Percentiles rank a stretch among this genome's conserved stretches.
Evolutionary conservation across 2,797 vertebrate species (phyloP).

Genomic region (Gallirallus australis): DNA sequence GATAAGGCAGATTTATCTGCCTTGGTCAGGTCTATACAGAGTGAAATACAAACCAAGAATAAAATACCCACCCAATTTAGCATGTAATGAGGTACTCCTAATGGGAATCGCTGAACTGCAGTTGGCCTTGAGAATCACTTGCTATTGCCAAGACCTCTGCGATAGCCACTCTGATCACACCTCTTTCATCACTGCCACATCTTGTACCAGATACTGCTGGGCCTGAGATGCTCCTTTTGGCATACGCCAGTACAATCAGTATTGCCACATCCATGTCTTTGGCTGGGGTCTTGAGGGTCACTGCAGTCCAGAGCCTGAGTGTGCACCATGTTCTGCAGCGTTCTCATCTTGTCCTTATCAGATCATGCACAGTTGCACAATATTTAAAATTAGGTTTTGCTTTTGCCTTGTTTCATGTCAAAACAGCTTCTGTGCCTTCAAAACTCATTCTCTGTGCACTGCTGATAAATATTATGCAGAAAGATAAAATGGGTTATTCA

Average conservation of each 20-base stretch:
- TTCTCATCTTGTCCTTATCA: background rate
- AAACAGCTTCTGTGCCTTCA: background rate
- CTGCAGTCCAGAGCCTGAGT: background rate
- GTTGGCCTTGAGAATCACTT: conserved; percentile 34
- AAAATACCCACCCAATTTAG: background rate
- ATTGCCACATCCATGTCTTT: background rate
- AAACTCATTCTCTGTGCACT: background rate
- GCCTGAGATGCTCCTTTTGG: background rate
- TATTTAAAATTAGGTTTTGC: background rate
- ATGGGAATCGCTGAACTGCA: conserved; percentile 25
- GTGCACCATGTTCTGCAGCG: background rate
- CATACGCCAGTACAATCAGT: background rate
- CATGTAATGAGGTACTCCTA: conserved; percentile 28
- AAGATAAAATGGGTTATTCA: background rate
- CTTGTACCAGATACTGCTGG: background rate
- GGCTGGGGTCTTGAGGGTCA: background rate
- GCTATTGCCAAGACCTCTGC: conserved; percentile 14
- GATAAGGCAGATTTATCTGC: background rate
- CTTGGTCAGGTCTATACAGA: background rate
- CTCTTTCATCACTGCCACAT: conserved; percentile 11
- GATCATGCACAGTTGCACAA: background rate
- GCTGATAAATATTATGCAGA: background rate
- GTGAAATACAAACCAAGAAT: conserved; percentile 1
- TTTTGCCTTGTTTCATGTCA: background rate
- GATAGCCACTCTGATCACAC: background rate